These are phyloP conservation scores for Luehdorfia chinensis DNA, from an alignment of 1,140 invertebrate species.

Conservation along the genomic window DNA sequence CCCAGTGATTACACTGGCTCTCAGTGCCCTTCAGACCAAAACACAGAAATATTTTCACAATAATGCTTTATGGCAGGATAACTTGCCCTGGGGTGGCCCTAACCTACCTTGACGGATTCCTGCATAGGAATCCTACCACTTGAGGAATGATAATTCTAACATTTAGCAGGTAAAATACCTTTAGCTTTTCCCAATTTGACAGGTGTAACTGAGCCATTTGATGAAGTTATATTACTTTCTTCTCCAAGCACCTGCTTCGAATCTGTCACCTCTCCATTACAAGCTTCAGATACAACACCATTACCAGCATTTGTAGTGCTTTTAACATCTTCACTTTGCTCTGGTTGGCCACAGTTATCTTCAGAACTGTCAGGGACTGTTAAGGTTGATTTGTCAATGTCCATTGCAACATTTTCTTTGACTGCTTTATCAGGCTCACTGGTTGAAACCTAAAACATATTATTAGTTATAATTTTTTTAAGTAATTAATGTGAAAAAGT, in stretches of 20 bases:
- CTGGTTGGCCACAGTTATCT: conserved; percentile 74
- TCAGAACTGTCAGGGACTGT: conserved; percentile 79
- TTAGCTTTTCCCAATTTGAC: conserved; percentile 45
- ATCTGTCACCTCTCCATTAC: conserved; percentile 71
- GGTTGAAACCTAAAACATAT: conserved; percentile 72
- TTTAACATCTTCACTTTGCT: conserved; percentile 70
- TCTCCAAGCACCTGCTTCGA: conserved; percentile 77
- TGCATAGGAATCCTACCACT: too few species aligned
- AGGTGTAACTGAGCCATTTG: conserved; percentile 62
- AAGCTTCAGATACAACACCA: conserved; percentile 50
- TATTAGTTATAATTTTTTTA: background rate
- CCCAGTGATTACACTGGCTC: too few species aligned
- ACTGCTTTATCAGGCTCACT: conserved; percentile 70
- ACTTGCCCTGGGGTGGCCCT: too few species aligned
- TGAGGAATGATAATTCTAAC: too few species aligned
- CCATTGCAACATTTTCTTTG: conserved; percentile 37
- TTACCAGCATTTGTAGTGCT: conserved; percentile 35
- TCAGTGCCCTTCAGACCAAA: too few species aligned
- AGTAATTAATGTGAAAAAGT: conserved; percentile 1
- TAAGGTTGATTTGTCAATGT: conserved; percentile 50
- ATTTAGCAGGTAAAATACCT: too few species aligned
- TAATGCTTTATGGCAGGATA: too few species aligned
- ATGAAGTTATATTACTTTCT: conserved; percentile 71
- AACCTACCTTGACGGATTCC: too few species aligned
- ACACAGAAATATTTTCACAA: too few species aligned